Evolutionary conservation across 2,888 invertebrate genomes (phyloP).

Genomic region (Labia minor): DNA sequence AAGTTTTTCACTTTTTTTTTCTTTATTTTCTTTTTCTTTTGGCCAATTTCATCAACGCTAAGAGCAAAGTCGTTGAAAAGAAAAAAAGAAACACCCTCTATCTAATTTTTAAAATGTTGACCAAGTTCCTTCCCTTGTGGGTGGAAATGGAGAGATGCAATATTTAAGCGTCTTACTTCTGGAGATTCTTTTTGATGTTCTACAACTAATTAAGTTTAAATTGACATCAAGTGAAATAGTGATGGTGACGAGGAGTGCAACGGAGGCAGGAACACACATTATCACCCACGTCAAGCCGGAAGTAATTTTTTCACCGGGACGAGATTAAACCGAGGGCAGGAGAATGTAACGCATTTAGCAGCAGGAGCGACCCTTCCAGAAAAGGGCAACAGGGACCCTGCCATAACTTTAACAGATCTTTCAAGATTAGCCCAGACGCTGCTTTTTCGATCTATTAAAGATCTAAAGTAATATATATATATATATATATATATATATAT

Average conservation of each 20-base stretch:
- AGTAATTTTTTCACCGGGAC: neutral
- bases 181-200: neutral
- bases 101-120: constrained; percentile 3
- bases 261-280: neutral
- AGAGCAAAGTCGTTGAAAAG: neutral
- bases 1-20: neutral
- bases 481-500: no score
- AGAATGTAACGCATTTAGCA: neutral
- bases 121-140: neutral
- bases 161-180: neutral
- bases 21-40: neutral
- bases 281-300: neutral
- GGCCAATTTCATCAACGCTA: neutral
- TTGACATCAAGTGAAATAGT: neutral
- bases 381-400: neutral
- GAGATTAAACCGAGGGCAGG: neutral
- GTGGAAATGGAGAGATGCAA: neutral
- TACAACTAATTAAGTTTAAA: constrained; percentile 2
- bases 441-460: neutral
- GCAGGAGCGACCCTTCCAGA: neutral
- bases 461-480: no score
- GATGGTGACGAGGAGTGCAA: neutral
- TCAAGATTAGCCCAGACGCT: neutral
- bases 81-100: neutral
- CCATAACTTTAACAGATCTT: neutral